Conservation (phyloP, 2,113 vertebrate species). For the Pseudorectes ferrugineus region DNA sequence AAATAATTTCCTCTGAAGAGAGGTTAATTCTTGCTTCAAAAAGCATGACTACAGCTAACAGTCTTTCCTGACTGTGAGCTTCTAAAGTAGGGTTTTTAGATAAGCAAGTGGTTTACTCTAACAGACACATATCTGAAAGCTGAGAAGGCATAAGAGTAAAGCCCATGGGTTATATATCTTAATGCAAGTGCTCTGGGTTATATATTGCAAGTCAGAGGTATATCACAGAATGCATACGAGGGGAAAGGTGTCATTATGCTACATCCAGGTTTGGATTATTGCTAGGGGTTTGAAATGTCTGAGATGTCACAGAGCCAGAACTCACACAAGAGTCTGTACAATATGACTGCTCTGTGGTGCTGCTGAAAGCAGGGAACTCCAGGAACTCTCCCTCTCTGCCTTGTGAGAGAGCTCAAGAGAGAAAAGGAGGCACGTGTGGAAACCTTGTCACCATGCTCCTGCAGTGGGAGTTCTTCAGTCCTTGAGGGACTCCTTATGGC, state of each 20-base stretch:
- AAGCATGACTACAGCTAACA: background rate
- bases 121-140: background rate
- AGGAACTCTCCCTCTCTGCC: background rate
- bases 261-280: background rate
- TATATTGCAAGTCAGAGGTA: background rate
- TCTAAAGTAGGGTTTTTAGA: background rate
- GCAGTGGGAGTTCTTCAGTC: background rate
- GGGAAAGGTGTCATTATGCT: background rate
- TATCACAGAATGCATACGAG: background rate
- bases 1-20: constrained; percentile 17
- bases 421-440: background rate
- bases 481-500: background rate
- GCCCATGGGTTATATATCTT: background rate
- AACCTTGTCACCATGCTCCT: background rate
- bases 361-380: background rate
- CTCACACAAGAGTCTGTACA: background rate
- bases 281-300: background rate
- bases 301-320: background rate
- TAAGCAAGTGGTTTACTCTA: background rate
- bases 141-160: background rate
- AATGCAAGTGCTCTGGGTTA: background rate
- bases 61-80: background rate
- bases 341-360: rapidly evolving
- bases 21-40: constrained; percentile 32
- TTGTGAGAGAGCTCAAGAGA: background rate